A percentile compares a stretch with the other conserved stretches of the same genome.
phyloP scores from a whole-genome alignment of 2,797 vertebrate genomes.

The Allobates femoralis region DNA sequence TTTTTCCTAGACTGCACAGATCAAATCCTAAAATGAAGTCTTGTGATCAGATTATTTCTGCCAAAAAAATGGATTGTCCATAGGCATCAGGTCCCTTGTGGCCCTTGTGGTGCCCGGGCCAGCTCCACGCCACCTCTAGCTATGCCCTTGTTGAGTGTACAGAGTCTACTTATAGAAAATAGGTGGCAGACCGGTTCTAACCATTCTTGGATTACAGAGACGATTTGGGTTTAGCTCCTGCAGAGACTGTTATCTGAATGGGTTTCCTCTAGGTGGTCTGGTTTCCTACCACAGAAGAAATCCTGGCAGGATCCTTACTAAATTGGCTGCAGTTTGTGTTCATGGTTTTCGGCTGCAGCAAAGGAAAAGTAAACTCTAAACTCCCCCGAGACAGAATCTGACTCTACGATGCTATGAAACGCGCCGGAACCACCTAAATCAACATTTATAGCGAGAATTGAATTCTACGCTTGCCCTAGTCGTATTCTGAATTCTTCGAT shows the following conservation, averaged over 20 bases:
- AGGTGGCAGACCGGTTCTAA: background rate
- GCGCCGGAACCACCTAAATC: background rate
- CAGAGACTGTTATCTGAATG: background rate
- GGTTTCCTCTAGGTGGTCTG: slow-evolving; percentile 14
- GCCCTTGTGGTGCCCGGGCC: no score
- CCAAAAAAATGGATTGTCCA: no score
- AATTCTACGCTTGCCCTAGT: background rate
- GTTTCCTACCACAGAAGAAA: slow-evolving; percentile 23
- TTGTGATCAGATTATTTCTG: background rate
- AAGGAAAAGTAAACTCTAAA: slow-evolving; percentile 19
- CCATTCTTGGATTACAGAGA: slow-evolving; percentile 5
- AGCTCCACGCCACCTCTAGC: no score
- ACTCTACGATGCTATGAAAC: background rate
- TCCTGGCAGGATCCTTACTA: slow-evolving; percentile 5
- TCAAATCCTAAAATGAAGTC: background rate
- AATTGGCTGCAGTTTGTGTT: background rate
- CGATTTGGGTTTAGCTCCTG: background rate
- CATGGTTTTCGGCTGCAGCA: slow-evolving; percentile 5
- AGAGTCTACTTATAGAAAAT: background rate
- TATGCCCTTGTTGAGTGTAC: no score
- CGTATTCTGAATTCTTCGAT: background rate
- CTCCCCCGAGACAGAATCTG: background rate
- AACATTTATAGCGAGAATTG: background rate
- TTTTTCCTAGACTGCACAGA: background rate
- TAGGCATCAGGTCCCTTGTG: background rate